phyloP scores from a whole-genome alignment of 2,113 vertebrate genomes.

The Aptenodytes forsteri region DNA sequence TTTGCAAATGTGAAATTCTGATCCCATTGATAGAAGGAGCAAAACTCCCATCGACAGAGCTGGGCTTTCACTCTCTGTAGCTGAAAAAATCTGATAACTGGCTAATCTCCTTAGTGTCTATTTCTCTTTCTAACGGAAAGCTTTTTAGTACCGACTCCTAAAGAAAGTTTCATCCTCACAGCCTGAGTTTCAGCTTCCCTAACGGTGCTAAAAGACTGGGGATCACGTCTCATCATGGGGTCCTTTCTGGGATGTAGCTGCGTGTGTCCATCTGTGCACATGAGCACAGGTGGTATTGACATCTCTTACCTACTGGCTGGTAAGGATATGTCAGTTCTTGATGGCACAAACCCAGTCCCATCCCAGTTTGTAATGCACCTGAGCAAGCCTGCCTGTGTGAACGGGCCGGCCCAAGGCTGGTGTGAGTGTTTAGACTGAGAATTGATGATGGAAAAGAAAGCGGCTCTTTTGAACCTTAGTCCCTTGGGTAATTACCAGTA shows the following conservation, averaged over 20 bases:
- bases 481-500: neutral
- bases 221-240: fast-evolving
- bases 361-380: neutral
- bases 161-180: neutral
- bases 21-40: neutral
- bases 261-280: fast-evolving
- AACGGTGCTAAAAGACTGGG: neutral
- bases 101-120: neutral
- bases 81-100: neutral
- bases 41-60: neutral
- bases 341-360: neutral
- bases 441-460: neutral
- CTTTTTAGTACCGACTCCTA: neutral
- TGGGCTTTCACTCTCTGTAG: neutral
- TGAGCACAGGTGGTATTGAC: neutral
- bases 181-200: neutral
- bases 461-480: neutral
- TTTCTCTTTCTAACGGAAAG: neutral
- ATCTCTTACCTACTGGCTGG: neutral
- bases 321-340: neutral
- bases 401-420: neutral
- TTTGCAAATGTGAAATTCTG: neutral
- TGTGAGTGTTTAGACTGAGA: neutral
- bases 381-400: neutral
- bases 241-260: neutral